These are phyloP conservation scores for Liasis olivaceus DNA, from an alignment of 2,797 vertebrate species.

Conservation along the genomic window DNA sequence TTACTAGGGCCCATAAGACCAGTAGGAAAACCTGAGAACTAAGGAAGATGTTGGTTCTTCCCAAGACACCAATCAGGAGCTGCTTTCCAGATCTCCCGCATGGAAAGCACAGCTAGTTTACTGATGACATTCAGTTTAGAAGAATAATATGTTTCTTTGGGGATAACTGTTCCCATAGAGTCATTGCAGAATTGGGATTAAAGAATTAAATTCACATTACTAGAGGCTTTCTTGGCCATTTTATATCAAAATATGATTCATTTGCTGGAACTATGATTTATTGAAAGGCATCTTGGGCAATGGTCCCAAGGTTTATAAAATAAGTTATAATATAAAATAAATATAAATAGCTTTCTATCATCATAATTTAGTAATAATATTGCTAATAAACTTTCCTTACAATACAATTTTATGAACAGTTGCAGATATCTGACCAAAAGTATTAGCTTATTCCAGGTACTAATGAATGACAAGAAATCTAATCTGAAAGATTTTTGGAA, in stretches of 20 bases:
- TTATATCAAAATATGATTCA: background rate
- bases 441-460: background rate
- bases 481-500: accelerated
- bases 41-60: background rate
- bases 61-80: background rate
- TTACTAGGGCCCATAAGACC: background rate
- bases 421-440: background rate
- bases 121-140: background rate
- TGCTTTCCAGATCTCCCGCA: background rate
- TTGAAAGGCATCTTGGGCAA: background rate
- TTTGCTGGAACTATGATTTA: background rate
- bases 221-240: background rate
- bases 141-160: background rate
- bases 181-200: background rate
- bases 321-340: background rate
- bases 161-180: background rate
- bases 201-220: background rate
- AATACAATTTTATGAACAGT: background rate
- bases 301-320: background rate
- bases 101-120: background rate
- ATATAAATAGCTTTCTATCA: background rate
- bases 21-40: background rate
- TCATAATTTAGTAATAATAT: background rate
- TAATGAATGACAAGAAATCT: accelerated
- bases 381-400: background rate